Evolutionary conservation across 2,888 invertebrate genomes (phyloP), one percentile per base, ranked within the genome.

Genomic region (Netelia fuscicornis): DNA sequence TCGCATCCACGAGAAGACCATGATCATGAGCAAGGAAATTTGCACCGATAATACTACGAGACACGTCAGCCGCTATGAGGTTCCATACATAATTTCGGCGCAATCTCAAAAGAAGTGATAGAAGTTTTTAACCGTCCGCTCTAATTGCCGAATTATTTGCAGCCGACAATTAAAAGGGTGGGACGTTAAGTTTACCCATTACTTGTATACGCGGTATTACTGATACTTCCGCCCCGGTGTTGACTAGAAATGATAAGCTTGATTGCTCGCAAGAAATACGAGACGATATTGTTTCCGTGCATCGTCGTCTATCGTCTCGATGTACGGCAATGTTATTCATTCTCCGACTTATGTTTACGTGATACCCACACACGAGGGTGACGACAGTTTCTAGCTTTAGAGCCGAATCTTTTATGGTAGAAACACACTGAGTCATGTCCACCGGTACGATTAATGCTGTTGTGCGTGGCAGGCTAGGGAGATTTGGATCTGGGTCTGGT

Each of bases 51-150:
- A 87, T 86, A 1, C 82, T 62, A 2, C 25, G 10, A 6, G 77
- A 76, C 0, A 86, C 83, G 17, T 84, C 82, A 9, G 87, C 87
- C 6, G 86, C 56, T 44, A 54, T 67, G 42, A 86, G 87, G 20
- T 17, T 20, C 87, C 87, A 87, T 9, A 30, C 64, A 42, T 85
- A 84, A 0, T 44, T 56, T 6, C 85, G 75, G 0, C 85, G 78
- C 5, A 87, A 25, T 2, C 83, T 81, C 0, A 88, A 23, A 54
- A 87, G 64, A n/a, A 87, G 44, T 5, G 23, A 8, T 5, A 81
- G 23, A 3, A 74, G 54, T 2, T 74, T 67, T 48, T 75, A 58
- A 1, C 84, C 84, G 58, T 79, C 86, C 0, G 86, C 85, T 10
- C 64, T 56, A 0, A 87, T 86, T 1, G 11, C 77, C 0, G 67